Evolutionary conservation across 2,888 invertebrate genomes (phyloP).

Genomic region (Leucophenga maculata): DNA sequence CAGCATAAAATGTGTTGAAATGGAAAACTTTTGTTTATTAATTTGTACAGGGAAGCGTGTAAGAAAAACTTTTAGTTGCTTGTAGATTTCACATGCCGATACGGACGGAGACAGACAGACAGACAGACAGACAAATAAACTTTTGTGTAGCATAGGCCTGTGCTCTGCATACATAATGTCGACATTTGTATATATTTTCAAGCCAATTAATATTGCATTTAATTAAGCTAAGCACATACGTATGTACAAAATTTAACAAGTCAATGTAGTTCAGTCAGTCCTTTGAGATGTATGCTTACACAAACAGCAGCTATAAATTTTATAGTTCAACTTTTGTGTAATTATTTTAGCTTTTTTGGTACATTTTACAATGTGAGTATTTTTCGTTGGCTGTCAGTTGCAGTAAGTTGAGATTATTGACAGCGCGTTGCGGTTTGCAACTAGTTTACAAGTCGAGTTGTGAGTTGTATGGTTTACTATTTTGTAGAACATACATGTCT

Average conservation of each 20-base stretch:
- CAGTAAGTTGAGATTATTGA: background rate
- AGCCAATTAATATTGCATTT: conserved; percentile 36
- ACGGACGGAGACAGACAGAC: background rate
- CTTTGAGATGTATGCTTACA: conserved; percentile 10
- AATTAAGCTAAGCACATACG: conserved; percentile 23
- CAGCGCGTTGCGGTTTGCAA: background rate
- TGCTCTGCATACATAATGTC: background rate
- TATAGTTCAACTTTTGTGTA: background rate
- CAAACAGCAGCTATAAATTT: conserved; percentile 35
- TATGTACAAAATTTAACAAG: conserved; percentile 27
- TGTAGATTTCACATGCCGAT: conserved; percentile 21
- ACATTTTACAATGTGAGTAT: background rate
- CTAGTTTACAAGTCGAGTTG: conserved; percentile 11
- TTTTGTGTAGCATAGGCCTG: too few species aligned
- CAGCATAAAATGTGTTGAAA: conserved; percentile 36
- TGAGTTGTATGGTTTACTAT: background rate
- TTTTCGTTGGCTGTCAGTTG: background rate
- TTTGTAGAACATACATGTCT: background rate
- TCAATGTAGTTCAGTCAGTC: conserved; percentile 23
- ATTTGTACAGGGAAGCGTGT: conserved; percentile 45
- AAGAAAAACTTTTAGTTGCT: conserved; percentile 13
- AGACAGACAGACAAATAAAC: too few species aligned
- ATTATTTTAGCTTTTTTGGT: background rate
- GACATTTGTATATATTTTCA: background rate
- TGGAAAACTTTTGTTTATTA: conserved; percentile 58